phyloP scores from a whole-genome alignment of 1,140 invertebrate species.

The Lordiphosa mommai region DNA sequence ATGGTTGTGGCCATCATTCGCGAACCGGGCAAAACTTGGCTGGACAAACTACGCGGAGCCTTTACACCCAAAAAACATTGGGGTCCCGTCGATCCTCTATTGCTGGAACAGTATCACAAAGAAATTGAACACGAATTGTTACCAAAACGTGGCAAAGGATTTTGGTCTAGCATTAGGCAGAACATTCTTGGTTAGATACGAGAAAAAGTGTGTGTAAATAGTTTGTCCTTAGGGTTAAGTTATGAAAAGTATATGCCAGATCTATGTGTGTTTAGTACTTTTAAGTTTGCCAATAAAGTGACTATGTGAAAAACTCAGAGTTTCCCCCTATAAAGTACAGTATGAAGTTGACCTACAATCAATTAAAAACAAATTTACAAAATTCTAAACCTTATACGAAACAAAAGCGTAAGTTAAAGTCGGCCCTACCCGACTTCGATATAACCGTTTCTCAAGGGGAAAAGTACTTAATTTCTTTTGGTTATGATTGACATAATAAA shows the following conservation, averaged over 20 bases:
- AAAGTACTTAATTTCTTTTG: no score
- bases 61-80: conserved; percentile 81
- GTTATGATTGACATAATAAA: no score
- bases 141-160: conserved; percentile 37
- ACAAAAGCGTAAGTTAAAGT: no score
- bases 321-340: no score
- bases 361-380: no score
- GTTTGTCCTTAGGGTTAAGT: conserved; percentile 1
- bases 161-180: conserved; percentile 63
- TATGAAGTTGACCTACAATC: background rate
- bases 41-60: conserved; percentile 80
- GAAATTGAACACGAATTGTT: conserved; percentile 55
- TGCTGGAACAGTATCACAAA: conserved; percentile 72
- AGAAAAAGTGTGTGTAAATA: conserved; percentile 10
- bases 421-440: no score
- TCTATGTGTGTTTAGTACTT: conserved; percentile 11
- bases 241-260: conserved; percentile 17
- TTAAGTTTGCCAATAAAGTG: conserved; percentile 57
- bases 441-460: no score
- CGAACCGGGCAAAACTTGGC: conserved; percentile 65
- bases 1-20: conserved; percentile 80
- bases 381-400: no score
- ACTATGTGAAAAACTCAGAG: conserved; percentile 13
- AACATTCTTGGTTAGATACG: conserved; percentile 51
- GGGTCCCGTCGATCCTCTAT: conserved; percentile 80